These are phyloP conservation scores for Gonatopus flavifemur DNA, from an alignment of 1,140 invertebrate species.

Conservation along the genomic window DNA sequence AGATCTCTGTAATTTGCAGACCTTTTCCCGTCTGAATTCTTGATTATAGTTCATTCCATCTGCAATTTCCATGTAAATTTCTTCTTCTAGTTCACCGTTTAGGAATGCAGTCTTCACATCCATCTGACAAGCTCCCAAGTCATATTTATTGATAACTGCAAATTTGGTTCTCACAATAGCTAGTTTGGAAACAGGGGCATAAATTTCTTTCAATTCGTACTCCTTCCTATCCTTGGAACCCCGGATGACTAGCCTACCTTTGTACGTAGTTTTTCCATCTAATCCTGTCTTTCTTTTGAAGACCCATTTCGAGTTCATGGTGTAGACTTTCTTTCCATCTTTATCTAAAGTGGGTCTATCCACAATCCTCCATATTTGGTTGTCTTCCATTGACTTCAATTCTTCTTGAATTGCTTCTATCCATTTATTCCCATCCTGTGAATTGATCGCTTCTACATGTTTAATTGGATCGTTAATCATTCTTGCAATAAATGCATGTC, in stretches of 20 bases:
- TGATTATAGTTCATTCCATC: slow-evolving; percentile 18
- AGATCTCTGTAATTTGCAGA: slow-evolving; percentile 21
- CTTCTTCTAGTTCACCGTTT: slow-evolving; percentile 25
- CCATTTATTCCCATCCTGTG: no score
- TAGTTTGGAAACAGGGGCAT: slow-evolving; percentile 31
- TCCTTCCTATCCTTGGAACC: slow-evolving; percentile 23
- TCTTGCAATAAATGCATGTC: slow-evolving; percentile 28
- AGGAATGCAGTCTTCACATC: slow-evolving; percentile 31
- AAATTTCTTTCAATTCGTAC: slow-evolving; percentile 23
- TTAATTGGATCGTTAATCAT: slow-evolving; percentile 41
- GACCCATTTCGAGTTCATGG: slow-evolving; percentile 35
- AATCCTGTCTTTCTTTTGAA: no score
- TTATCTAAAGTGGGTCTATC: slow-evolving; percentile 40
- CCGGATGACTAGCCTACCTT: no score
- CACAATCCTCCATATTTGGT: no score
- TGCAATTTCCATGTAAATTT: slow-evolving; percentile 27
- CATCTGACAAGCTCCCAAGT: no score
- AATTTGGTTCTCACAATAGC: slow-evolving; percentile 22
- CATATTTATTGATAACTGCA: slow-evolving; percentile 20
- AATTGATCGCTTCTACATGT: no score
- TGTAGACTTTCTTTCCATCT: slow-evolving; percentile 34
- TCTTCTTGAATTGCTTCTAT: no score
- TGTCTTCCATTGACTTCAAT: no score
- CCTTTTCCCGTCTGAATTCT: slow-evolving; percentile 3
- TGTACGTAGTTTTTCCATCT: no score